A percentile compares a stretch with the other conserved stretches of the same genome.
phyloP scores from a whole-genome alignment of 35 echinoderm and acorn worm species.

The Ptychodera flava region DNA sequence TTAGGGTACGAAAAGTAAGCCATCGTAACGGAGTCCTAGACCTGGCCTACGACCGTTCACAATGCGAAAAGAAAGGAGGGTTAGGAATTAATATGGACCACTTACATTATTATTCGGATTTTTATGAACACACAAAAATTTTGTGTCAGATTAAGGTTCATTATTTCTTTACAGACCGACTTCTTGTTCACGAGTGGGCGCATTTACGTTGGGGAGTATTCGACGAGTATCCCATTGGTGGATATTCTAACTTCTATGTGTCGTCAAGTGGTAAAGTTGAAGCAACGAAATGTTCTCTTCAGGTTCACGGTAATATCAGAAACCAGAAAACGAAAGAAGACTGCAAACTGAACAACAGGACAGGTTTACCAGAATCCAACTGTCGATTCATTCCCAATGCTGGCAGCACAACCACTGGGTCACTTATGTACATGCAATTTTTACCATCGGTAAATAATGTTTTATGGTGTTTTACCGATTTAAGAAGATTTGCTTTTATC shows the following conservation, averaged over 20 bases:
- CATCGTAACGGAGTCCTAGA: too few species aligned
- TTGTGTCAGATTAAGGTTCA: too few species aligned
- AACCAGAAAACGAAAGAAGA: neutral
- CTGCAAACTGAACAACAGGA: neutral
- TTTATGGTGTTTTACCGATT: too few species aligned
- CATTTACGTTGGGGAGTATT: slow-evolving; percentile 51
- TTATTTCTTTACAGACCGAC: too few species aligned
- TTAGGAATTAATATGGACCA: too few species aligned
- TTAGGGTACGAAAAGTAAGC: too few species aligned
- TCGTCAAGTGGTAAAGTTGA: slow-evolving; percentile 25
- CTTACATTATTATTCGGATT: too few species aligned
- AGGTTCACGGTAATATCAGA: slow-evolving; percentile 12
- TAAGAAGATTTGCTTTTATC: too few species aligned
- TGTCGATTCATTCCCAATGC: neutral
- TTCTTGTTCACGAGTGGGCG: slow-evolving; percentile 33
- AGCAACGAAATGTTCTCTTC: slow-evolving; percentile 27
- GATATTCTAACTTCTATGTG: slow-evolving; percentile 34
- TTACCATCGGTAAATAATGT: neutral
- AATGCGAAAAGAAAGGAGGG: too few species aligned
- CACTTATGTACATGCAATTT: neutral
- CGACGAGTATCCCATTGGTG: slow-evolving; percentile 33
- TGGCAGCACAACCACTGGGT: neutral
- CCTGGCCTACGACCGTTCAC: too few species aligned
- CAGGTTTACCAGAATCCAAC: neutral
- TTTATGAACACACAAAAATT: too few species aligned